Conservation (phyloP, 2,113 vertebrate species). For the Etheostoma spectabile region DNA sequence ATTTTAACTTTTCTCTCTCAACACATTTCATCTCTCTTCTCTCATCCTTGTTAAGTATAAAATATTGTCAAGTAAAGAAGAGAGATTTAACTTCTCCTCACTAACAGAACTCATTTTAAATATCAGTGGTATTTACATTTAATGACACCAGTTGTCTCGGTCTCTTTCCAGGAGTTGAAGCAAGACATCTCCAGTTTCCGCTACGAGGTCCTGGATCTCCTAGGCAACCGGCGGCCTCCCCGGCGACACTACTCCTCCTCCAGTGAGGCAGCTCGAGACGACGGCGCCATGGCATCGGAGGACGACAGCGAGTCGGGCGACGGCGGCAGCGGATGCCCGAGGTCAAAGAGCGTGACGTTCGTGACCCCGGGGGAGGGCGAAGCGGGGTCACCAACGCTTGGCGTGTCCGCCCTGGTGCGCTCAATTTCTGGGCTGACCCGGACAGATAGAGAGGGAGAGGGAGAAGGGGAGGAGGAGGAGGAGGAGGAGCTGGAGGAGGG, state of each 20-base stretch:
- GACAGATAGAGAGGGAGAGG: conserved; percentile 36
- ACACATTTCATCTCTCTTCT: too few relatives aligned
- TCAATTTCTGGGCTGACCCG: conserved; percentile 88
- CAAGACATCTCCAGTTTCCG: conserved; percentile 99
- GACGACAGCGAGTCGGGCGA: conserved; percentile 85
- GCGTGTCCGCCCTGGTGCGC: conserved; percentile 89
- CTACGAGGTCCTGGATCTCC: conserved; percentile 95
- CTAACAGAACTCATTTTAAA: too few relatives aligned
- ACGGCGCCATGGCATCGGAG: conserved; percentile 75
- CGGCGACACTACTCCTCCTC: conserved; percentile 92
- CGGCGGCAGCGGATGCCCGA: conserved; percentile 42
- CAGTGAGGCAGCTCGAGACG: conserved; percentile 90
- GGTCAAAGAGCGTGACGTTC: conserved; percentile 78
- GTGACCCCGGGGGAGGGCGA: conserved; percentile 79
- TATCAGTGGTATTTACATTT: neutral
- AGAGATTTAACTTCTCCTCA: neutral
- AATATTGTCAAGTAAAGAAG: neutral
- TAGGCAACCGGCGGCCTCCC: conserved; percentile 93
- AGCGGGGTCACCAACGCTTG: conserved; percentile 81
- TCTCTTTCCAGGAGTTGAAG: conserved; percentile 90
- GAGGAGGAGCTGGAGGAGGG: conserved; percentile 64
- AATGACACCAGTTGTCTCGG: neutral
- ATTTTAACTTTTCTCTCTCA: neutral
- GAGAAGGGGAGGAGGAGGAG: conserved; percentile 70
- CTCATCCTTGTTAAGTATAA: neutral